These are phyloP conservation scores for Cacoxenus indagator DNA, from an alignment of 2,888 invertebrate species.

Conservation along the genomic window DNA sequence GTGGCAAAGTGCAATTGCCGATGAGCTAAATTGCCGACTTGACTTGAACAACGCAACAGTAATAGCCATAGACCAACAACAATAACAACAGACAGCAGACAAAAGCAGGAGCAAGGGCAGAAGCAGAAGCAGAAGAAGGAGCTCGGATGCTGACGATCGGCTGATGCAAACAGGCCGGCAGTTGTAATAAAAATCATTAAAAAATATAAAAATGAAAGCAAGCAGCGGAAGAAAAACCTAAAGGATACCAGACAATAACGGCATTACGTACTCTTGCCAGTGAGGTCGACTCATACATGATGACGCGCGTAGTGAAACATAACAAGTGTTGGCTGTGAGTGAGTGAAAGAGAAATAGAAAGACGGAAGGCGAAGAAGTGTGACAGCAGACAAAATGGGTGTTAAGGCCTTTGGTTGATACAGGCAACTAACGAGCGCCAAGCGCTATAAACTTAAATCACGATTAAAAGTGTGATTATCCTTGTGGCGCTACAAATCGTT, in stretches of 20 bases:
- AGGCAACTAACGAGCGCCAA: slow-evolving; percentile 58
- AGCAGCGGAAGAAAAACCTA: slow-evolving; percentile 29
- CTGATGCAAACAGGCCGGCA: slow-evolving; percentile 36
- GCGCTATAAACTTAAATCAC: slow-evolving; percentile 68
- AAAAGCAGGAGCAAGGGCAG: slow-evolving; percentile 1
- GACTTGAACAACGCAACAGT: slow-evolving; percentile 3
- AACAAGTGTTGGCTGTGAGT: not conserved
- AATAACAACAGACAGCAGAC: slow-evolving; percentile 29
- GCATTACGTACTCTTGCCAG: not conserved
- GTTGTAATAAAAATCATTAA: slow-evolving; percentile 63
- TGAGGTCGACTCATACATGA: not conserved
- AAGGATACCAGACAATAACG: slow-evolving; percentile 1
- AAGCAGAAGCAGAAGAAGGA: not conserved
- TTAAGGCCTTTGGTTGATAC: slow-evolving; percentile 28
- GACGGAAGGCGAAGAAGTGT: slow-evolving; percentile 37
- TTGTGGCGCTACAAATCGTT: slow-evolving; percentile 68
- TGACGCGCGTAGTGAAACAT: not conserved
- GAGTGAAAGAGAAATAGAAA: slow-evolving; percentile 24
- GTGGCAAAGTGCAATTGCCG: slow-evolving; percentile 63
- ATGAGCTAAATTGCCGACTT: slow-evolving; percentile 30
- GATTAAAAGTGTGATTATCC: slow-evolving; percentile 71
- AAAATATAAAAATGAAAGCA: slow-evolving; percentile 60
- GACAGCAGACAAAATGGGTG: too few species aligned
- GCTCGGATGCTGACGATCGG: not conserved
- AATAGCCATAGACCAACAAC: too few species aligned